Evolutionary conservation across 1,140 invertebrate genomes (phyloP), one percentile per base, ranked within the genome.

Genomic region (Magallana ariakensis): DNA sequence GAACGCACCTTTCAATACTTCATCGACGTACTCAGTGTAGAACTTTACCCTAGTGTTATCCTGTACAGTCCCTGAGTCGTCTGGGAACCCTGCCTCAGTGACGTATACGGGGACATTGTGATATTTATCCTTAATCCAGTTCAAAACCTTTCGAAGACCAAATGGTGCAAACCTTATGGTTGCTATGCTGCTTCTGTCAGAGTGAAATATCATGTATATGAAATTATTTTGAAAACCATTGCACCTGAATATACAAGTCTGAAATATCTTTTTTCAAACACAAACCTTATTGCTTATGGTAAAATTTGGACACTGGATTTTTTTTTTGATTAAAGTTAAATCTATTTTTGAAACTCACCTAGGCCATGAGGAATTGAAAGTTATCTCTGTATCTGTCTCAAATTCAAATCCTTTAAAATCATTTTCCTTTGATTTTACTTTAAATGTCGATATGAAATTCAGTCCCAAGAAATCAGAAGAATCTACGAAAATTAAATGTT

Each of bases 21-120:
- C 95, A 84, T 96, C 95, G 46, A 97, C 94, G 91, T 97, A 97
- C 16, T 94, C 91, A 33, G 90, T 92, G 81, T 95, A 95, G 91
- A 95, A 96, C 19, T 94, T 84, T 10, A 96, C 93, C 83, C 96
- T 94, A 75, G 95, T 92, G 3, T 94, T 88, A 90, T 97, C 96
- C 19, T 95, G 89, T 10, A 96, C 86, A 22, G 95, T 95, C 2
- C 94, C 95, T 70, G 92, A 92, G 10, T 90, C 89, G 93, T 95
- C 95, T 85, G 94, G 95, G 93, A 92, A 95, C 26, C 97, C 97
- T 91, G 97, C 97, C 95, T 97, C 97, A 0, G 96, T 96, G 6
- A 97, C 94, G 6, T 96, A 93, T 0, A 97, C 94, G 10, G 94
- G 90, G 0, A 96, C 95, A 92, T 96, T 96, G 80, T 95, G 92